Conservation (phyloP, 2,888 invertebrate genomes). For the Sarcophaga variegata region DNA sequence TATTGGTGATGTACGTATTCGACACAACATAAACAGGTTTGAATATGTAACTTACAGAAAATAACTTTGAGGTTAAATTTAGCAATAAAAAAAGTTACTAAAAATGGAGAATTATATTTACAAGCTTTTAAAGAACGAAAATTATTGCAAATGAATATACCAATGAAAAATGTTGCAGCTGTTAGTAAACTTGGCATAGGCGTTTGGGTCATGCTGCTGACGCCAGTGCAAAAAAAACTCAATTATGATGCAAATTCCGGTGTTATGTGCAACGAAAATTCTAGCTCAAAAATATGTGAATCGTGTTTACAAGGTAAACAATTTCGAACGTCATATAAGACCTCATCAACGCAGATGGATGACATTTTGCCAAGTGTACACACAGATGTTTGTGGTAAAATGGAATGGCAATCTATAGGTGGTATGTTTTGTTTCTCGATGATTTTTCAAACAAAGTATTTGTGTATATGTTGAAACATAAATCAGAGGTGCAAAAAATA, state of each 20-base stretch:
- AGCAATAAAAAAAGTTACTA: background rate
- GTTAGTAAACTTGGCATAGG: slow-evolving; percentile 37
- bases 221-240: background rate
- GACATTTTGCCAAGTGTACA: slow-evolving; percentile 21
- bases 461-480: slow-evolving; percentile 28
- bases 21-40: slow-evolving; percentile 8
- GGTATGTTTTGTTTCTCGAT: slow-evolving; percentile 36
- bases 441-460: slow-evolving; percentile 38
- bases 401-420: slow-evolving; percentile 35
- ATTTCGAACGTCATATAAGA: slow-evolving; percentile 6
- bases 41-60: slow-evolving; percentile 30
- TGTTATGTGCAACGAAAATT: background rate
- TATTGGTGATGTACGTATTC: slow-evolving; percentile 32
- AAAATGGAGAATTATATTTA: slow-evolving; percentile 2
- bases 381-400: slow-evolving; percentile 28
- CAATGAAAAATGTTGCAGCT: slow-evolving; percentile 10
- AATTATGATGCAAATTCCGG: background rate
- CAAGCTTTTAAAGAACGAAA: slow-evolving; percentile 25
- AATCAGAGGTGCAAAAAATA: slow-evolving; percentile 20
- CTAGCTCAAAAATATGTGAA: background rate
- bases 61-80: slow-evolving; percentile 21
- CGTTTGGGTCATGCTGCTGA: slow-evolving; percentile 41
- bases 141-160: slow-evolving; percentile 22
- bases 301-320: slow-evolving; percentile 18
- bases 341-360: background rate